Evolutionary conservation across 2,113 vertebrate species (phyloP).

Genomic region (Sylvilagus bachmani): DNA sequence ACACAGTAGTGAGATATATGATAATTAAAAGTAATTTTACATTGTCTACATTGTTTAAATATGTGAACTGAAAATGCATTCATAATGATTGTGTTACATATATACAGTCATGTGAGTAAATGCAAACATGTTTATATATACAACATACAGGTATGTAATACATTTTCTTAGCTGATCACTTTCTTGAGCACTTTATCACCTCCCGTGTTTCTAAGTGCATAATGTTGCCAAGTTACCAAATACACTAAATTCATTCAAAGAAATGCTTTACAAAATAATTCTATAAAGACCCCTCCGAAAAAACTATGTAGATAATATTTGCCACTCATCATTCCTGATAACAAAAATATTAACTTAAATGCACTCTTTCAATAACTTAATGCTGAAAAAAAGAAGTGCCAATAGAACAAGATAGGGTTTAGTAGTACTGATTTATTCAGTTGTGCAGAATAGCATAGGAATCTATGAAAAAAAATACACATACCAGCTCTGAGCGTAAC

Average conservation of each 20-base stretch:
- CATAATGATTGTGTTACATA: not conserved
- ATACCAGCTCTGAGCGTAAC: constrained; percentile 78
- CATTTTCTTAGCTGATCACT: not conserved
- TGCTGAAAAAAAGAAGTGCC: constrained; percentile 46
- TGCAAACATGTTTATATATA: not conserved
- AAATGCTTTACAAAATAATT: constrained; percentile 13
- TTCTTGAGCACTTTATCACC: not conserved
- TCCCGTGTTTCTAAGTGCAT: not conserved
- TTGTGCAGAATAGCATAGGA: not conserved
- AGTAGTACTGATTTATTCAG: constrained; percentile 48
- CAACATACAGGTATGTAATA: not conserved
- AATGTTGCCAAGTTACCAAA: not conserved
- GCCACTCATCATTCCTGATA: not conserved
- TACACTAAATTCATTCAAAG: constrained; percentile 26
- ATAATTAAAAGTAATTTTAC: not conserved
- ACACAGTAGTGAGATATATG: not conserved
- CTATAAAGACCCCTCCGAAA: not conserved
- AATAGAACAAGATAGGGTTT: not conserved
- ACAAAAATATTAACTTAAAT: not conserved
- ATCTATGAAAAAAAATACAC: constrained; percentile 67
- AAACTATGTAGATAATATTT: not conserved
- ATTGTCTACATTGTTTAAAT: not conserved
- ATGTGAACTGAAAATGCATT: not conserved
- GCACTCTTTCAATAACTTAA: not conserved
- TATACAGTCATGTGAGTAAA: not conserved